Percentiles rank a stretch among this genome's conserved stretches.
Conservation (phyloP, 2,797 vertebrate species). For the Halcyon chelicuti region DNA sequence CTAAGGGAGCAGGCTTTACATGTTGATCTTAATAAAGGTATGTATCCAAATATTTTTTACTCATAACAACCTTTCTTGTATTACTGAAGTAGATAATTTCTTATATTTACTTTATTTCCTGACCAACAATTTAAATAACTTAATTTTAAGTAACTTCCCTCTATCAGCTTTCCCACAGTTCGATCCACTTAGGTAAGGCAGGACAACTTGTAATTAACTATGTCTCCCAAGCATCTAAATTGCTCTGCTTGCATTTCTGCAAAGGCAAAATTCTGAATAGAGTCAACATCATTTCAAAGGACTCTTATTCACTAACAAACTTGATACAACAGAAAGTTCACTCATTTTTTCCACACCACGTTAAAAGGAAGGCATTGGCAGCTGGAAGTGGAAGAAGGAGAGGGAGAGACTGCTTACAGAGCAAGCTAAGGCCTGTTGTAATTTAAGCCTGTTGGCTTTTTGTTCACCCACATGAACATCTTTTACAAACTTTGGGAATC, state of each 20-base stretch:
- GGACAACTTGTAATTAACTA: neutral
- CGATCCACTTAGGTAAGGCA: neutral
- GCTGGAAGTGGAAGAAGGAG: neutral
- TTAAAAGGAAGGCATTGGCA: neutral
- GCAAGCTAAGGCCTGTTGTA: neutral
- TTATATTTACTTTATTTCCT: neutral
- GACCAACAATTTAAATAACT: neutral
- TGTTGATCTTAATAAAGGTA: neutral
- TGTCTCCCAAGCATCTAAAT: neutral
- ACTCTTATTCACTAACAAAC: neutral
- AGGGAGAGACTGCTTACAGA: neutral
- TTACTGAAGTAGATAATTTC: neutral
- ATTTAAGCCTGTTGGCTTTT: neutral
- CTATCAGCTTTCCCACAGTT: neutral
- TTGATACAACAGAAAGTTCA: neutral
- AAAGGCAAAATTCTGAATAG: neutral
- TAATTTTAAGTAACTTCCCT: neutral
- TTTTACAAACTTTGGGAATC: accelerated
- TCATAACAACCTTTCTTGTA: neutral
- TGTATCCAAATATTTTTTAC: neutral
- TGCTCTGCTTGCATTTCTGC: neutral
- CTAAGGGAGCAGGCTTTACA: neutral
- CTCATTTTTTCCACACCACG: neutral
- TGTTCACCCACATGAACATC: neutral
- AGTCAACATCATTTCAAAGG: neutral